These are phyloP conservation scores for Antedon mediterranea DNA, from an alignment of 53 echinoderm and acorn worm species.

Conservation along the genomic window DNA sequence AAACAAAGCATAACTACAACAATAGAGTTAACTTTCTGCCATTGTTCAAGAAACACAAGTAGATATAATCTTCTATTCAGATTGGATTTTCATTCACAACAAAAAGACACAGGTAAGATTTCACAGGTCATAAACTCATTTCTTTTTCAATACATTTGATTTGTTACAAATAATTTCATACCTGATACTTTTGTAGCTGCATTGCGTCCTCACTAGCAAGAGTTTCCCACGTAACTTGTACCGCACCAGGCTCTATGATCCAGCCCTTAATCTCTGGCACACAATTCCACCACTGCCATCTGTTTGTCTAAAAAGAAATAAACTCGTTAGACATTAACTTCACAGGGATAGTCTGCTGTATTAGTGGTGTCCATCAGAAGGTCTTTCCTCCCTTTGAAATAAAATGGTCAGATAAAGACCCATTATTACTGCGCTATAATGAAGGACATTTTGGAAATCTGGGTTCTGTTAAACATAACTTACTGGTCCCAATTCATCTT, in stretches of 20 bases:
- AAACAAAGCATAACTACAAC: too few species aligned
- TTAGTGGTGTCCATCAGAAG: too few species aligned
- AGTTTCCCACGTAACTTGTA: conserved; percentile 50
- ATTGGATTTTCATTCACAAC: too few species aligned
- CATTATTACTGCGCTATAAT: not conserved
- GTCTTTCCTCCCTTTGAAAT: not conserved
- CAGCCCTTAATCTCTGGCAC: conserved; percentile 51
- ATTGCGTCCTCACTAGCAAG: conserved; percentile 27
- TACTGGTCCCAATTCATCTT: conserved; percentile 53
- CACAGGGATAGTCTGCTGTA: too few species aligned
- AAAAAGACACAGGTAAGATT: too few species aligned
- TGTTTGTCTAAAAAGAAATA: conserved; percentile 28
- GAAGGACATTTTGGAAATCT: not conserved
- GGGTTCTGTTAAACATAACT: conserved; percentile 1
- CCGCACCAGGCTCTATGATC: conserved; percentile 19
- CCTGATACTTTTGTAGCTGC: conserved; percentile 45
- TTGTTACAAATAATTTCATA: conserved; percentile 6
- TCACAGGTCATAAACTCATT: not conserved
- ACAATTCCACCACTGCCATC: conserved; percentile 76
- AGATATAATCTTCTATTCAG: too few species aligned
- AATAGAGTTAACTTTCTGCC: too few species aligned
- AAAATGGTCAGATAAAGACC: not conserved
- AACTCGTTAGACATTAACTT: too few species aligned
- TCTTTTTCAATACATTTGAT: not conserved
- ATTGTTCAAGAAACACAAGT: too few species aligned